Percentiles rank a stretch among this genome's conserved stretches.
Evolutionary conservation across 2,113 vertebrate species (phyloP).

Genomic region (Sphaerodactylus townsendi): DNA sequence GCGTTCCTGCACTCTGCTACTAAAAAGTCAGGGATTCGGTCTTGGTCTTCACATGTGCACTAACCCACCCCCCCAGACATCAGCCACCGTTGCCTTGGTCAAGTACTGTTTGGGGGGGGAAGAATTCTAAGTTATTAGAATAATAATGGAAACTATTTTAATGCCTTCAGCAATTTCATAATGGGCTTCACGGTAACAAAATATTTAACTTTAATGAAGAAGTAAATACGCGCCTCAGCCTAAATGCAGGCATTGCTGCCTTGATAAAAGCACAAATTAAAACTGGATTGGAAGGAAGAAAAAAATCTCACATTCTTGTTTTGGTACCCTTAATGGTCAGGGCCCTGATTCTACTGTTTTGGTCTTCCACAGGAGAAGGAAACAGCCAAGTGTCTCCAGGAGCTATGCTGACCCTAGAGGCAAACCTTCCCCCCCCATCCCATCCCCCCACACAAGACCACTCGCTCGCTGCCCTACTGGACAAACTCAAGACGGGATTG

Average conservation of each 20-base stretch:
- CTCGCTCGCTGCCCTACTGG: neutral
- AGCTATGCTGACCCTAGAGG: neutral
- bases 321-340: neutral
- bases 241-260: neutral
- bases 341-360: too few species aligned
- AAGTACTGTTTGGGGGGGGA: neutral
- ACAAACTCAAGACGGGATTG: neutral
- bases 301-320: neutral
- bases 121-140: neutral
- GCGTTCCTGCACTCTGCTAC: neutral
- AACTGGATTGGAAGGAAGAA: neutral
- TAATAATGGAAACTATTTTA: neutral
- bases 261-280: neutral
- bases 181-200: neutral
- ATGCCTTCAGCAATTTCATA: neutral
- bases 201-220: slow-evolving; percentile 4
- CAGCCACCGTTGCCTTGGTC: neutral
- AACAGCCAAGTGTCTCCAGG: neutral
- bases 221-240: neutral
- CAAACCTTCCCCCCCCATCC: neutral
- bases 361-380: rapidly evolving
- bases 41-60: too few species aligned
- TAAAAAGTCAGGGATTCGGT: neutral
- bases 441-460: neutral
- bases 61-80: too few species aligned